phyloP scores from a whole-genome alignment of 2,888 invertebrate genomes.

The Mesorhabditis belari region DNA sequence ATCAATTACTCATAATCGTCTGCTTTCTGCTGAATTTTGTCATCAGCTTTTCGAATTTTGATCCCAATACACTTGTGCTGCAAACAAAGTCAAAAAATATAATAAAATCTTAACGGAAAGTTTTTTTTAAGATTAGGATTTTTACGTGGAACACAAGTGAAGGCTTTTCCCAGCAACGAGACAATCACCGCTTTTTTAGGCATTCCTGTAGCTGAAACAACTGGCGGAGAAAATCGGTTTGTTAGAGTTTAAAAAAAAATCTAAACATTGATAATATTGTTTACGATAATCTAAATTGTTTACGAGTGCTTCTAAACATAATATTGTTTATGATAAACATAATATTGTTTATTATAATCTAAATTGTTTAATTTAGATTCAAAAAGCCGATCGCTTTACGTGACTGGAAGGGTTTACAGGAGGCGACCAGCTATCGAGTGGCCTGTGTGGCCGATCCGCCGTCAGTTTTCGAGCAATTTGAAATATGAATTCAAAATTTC shows the following conservation, averaged over 20 bases:
- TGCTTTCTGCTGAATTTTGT: no score
- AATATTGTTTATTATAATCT: neutral
- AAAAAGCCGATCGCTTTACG: neutral
- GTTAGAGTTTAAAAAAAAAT: no score
- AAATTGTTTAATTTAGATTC: neutral
- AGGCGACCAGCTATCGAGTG: neutral
- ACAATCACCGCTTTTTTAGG: neutral
- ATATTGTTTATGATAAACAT: no score
- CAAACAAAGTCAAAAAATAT: no score
- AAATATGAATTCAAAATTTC: neutral
- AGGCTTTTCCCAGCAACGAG: neutral
- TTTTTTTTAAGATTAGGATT: neutral
- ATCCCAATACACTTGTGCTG: no score
- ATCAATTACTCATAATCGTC: no score
- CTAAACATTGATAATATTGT: no score
- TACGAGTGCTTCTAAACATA: neutral
- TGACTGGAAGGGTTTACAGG: neutral
- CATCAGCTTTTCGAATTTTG: no score
- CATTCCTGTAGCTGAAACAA: neutral
- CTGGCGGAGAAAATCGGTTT: neutral
- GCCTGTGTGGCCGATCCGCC: neutral
- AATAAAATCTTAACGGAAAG: no score
- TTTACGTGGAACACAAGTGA: neutral
- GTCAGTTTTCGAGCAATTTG: neutral
- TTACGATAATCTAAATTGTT: neutral